These are phyloP conservation scores for Actinia equina DNA, from an alignment of 64 coral and sea anemone species.

Conservation along the genomic window DNA sequence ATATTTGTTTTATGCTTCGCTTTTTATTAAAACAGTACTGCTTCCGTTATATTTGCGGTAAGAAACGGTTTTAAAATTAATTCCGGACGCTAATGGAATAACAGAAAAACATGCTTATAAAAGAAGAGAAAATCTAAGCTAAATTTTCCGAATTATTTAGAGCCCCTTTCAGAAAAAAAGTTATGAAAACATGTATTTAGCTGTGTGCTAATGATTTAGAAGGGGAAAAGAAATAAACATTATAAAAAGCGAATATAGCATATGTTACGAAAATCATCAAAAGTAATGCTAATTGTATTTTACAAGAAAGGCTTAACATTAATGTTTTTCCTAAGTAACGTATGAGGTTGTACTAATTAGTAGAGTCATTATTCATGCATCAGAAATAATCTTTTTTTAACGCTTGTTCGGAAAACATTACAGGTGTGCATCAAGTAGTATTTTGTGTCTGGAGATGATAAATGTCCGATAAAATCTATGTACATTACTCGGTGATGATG, in stretches of 20 bases:
- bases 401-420: neutral
- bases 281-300: neutral
- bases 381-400: neutral
- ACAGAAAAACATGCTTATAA: too few species aligned
- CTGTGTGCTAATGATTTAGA: too few species aligned
- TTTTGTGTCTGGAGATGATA: neutral
- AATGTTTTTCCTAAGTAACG: neutral
- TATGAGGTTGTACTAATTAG: neutral
- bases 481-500: neutral
- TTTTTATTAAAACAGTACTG: too few species aligned
- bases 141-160: too few species aligned
- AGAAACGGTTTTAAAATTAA: too few species aligned
- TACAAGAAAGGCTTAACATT: neutral
- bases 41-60: too few species aligned
- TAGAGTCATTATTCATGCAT: neutral
- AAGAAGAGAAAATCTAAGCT: too few species aligned
- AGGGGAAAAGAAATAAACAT: too few species aligned
- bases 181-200: too few species aligned
- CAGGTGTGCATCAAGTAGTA: neutral
- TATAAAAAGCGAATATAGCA: neutral
- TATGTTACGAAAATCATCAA: neutral
- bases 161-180: too few species aligned
- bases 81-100: too few species aligned
- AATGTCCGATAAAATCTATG: neutral
- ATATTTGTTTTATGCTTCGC: too few species aligned